Conservation (phyloP, 1,140 invertebrate species). For the Micrasema longulum region DNA sequence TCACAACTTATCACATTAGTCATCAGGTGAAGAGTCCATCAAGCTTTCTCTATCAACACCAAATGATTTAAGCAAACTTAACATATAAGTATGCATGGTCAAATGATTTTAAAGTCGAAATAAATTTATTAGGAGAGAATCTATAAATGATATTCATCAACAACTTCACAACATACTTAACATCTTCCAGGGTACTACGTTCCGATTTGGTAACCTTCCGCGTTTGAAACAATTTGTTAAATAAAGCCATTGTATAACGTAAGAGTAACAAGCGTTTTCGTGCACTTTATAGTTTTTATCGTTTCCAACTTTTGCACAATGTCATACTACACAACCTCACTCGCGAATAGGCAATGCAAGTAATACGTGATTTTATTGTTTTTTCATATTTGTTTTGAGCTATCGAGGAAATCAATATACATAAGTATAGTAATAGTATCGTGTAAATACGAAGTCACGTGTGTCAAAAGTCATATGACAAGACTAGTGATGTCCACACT, state of each 20-base stretch:
- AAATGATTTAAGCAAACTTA: too few species aligned
- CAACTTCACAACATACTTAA: constrained; percentile 61
- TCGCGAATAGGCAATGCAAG: constrained; percentile 28
- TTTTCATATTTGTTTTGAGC: too few species aligned
- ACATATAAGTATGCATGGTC: too few species aligned
- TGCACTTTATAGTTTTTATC: constrained; percentile 30
- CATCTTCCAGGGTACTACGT: constrained; percentile 60
- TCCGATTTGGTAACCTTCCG: constrained; percentile 62
- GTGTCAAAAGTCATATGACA: constrained; percentile 48
- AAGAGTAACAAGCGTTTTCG: constrained; percentile 43
- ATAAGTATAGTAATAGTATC: constrained; percentile 14
- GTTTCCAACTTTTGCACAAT: constrained; percentile 4
- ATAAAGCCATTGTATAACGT: constrained; percentile 62
- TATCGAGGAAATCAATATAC: constrained; percentile 10
- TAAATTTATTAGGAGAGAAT: not conserved
- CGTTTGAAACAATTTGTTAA: constrained; percentile 63
- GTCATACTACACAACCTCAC: constrained; percentile 12
- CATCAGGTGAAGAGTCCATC: too few species aligned
- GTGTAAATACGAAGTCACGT: constrained; percentile 47
- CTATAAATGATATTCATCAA: not conserved
- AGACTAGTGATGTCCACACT: constrained; percentile 14
- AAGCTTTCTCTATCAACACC: too few species aligned
- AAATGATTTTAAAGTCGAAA: not conserved
- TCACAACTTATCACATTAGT: too few species aligned
- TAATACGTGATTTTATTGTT: not conserved